Evolutionary conservation across 2,888 invertebrate genomes (phyloP), one percentile per base, ranked within the genome.

Genomic region (Ochropleura plecta): DNA sequence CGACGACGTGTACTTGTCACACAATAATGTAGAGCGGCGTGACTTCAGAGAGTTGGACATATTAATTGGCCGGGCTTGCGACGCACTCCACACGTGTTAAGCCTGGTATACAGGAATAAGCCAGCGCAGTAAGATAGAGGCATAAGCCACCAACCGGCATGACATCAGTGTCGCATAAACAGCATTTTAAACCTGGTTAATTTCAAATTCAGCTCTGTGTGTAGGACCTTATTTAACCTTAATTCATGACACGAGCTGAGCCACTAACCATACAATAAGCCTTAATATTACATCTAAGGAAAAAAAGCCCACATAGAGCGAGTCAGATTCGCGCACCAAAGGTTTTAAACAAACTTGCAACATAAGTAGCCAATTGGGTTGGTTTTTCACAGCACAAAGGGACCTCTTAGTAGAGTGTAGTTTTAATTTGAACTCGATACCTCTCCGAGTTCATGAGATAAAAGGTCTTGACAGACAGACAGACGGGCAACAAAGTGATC

Each of bases 1-100:
- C 59, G 69, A 51, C 59, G n/a, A 81, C 73, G 46, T 44, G 53
- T 46, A 55, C 66, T 71, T 78, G 69, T 78, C 71, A 66, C 57
- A 78, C 78, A 85, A 69, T 75, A 68, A 60, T 70, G 70, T 57
- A 53, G 68, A 51, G 40, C 20, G 51, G 57, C 69, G 49, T 73
- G 73, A 73, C 55, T 70, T 82, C 63, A 73, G 63, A 81, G 73
- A 85, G 73, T 59, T 46, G 55, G 48, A 63, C 66, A 71, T 76
- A 84, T 85, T 85, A 74, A 84, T 82, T 82, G 83, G 72, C 51
- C 74, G 42, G 59, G 57, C 49, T 75, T 64, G 70, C 69, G 48
- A 59, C 70, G 46, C 70, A 63, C 76, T 70, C 64, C 65, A 71
- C 49, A 69, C n/a, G 46, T 60, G 55, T 76, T 69, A 84, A 67